Percentiles rank a stretch among this genome's conserved stretches.
These are phyloP conservation scores for Carposina sasakii DNA, from an alignment of 1,140 invertebrate genomes.

Conservation along the genomic window DNA sequence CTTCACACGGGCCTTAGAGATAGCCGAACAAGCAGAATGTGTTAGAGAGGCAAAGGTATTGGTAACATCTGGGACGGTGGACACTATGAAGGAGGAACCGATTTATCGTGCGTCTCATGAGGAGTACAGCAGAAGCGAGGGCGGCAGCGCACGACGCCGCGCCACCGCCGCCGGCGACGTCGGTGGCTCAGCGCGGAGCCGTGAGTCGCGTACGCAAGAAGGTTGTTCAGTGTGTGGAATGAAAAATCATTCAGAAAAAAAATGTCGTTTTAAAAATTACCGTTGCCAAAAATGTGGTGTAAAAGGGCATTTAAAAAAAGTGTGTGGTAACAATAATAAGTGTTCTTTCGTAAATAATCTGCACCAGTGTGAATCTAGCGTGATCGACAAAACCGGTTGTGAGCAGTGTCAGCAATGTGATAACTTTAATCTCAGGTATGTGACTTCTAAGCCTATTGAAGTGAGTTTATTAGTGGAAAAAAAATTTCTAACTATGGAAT, in stretches of 20 bases:
- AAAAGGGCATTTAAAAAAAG: conserved; percentile 10
- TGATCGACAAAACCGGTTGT: too few species aligned
- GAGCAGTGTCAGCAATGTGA: too few species aligned
- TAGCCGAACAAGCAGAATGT: conserved; percentile 7
- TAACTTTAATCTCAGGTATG: conserved; percentile 2
- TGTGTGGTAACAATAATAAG: neutral
- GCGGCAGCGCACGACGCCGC: neutral
- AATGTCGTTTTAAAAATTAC: conserved; percentile 3
- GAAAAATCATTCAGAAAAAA: neutral
- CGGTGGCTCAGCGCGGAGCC: neutral
- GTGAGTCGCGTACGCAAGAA: neutral
- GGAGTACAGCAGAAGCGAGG: neutral
- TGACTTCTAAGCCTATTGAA: neutral
- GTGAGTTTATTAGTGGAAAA: neutral
- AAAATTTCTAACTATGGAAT: neutral
- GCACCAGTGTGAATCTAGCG: too few species aligned
- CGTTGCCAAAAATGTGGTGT: neutral
- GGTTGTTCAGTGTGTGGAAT: conserved; percentile 3
- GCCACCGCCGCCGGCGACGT: neutral
- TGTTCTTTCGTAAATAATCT: too few species aligned
- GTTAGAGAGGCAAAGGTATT: neutral
- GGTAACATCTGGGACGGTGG: neutral
- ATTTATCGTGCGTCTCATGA: neutral
- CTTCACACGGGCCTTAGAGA: neutral
- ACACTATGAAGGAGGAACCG: neutral